phyloP scores from a whole-genome alignment of 2,888 invertebrate species.

The Acronicta aceris region DNA sequence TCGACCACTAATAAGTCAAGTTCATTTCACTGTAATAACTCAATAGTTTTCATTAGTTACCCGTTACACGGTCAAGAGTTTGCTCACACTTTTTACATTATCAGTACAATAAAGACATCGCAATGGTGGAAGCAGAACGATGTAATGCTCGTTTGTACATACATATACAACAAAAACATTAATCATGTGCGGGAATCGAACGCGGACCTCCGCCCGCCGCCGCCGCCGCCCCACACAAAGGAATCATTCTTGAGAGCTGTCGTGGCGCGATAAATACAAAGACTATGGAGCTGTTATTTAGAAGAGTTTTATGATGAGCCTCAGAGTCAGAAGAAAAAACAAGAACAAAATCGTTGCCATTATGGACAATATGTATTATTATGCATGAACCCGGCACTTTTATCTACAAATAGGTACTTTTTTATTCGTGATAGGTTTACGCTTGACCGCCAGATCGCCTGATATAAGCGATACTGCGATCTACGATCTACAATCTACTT shows the following conservation, averaged over 20 bases:
- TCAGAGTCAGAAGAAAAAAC: too few species aligned
- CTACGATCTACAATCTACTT: too few species aligned
- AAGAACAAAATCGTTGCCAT: too few species aligned
- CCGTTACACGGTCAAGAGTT: constrained; percentile 8
- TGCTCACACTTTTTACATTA: constrained; percentile 1
- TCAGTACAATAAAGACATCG: constrained; percentile 21
- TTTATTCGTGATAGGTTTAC: too few species aligned
- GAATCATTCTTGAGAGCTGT: constrained; percentile 19
- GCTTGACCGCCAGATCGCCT: too few species aligned
- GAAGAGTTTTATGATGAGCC: too few species aligned
- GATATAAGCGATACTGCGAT: too few species aligned
- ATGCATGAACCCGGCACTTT: too few species aligned
- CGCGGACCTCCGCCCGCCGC: constrained; percentile 16
- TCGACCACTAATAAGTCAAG: constrained; percentile 3
- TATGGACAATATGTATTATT: too few species aligned
- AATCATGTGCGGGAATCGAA: constrained; percentile 52
- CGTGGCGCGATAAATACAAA: constrained; percentile 16
- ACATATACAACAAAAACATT: constrained; percentile 42
- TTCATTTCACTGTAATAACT: constrained; percentile 17
- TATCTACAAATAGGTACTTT: too few species aligned
- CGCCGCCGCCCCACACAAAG: constrained; percentile 16
- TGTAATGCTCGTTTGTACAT: constrained; percentile 19
- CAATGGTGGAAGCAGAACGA: constrained; percentile 11
- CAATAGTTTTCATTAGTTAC: constrained; percentile 26
- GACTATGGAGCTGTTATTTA: not conserved